Evolutionary conservation across 2,797 vertebrate genomes (phyloP), one percentile per base, ranked within the genome.

Genomic region (Rhinichthys osculus): DNA sequence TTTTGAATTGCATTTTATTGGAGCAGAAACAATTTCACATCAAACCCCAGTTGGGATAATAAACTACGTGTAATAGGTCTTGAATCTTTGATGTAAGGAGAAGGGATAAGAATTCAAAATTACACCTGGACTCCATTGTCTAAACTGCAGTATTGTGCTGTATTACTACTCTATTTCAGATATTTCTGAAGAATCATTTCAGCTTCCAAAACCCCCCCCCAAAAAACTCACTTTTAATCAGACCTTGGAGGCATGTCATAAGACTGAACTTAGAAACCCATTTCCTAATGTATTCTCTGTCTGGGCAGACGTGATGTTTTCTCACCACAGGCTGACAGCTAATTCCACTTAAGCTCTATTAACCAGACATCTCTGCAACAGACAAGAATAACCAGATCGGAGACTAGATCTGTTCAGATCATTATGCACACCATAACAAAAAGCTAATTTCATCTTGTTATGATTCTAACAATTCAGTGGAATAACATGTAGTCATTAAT

Each of bases 1-100:
- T 44, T 47, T 47, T 14, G 16, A 52, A 52, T 92, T 89, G 90
- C 82, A 91, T 92, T 93, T 92, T 82, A 89, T 70, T 82, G 0
- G 21, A 78, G 88, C 79, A 9, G 87, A 90, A 81, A 73, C 52
- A 33, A 47, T 67, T 66, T 13, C 50, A 30, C 54, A 40, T 71
- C 21, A 47, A 72, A 62, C 19, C 27, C 62, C 19, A 57, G 67
- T 47, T 71, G 23, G 59, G 50, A 79, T 71, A 78, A 81, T 81
- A 35, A 81, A 62, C 44, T 70, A 67, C 7, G 82, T 52, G 33
- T 50, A 76, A 6, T 52, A 67, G 67, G 14, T 38, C 33, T 77
- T 54, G 47, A 77, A 57, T 73, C 62, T 23, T 76, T 77, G 23
- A 69, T 84, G 42, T 67, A 33, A 70, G 13, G 4, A 54, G 17